Evolutionary conservation across 2,888 invertebrate genomes (phyloP), one percentile per base, ranked within the genome.

Genomic region (Peribatodes rhomboidaria): DNA sequence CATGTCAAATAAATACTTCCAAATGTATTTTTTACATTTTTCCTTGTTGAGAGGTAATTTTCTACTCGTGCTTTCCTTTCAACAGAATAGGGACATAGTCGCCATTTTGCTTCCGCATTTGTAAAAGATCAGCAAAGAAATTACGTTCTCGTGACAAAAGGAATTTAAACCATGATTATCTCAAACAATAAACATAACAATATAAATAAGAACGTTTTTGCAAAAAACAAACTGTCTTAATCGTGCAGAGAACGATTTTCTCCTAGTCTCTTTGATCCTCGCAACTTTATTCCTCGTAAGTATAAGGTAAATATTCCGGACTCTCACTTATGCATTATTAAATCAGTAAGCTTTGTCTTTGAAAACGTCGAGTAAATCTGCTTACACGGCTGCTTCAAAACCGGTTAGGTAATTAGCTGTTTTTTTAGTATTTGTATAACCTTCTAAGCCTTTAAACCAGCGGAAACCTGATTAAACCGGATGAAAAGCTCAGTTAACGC

Each of bases 311-410:
- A 20, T 39, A 73, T 65, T 64, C 74, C 70, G 44, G 52, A 69
- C 76, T 78, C 76, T 76, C 75, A 33, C 80, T 76, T 73, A 80
- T 76, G 75, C 77, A 78, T 81, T 81, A 83, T 80, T 86, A 85
- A 85, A 86, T 86, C 82, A 84, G n/a, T 76, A 63, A 75, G 80
- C 79, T 80, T 83, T 82, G 79, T 77, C 71, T 76, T 68, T 73
- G 71, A 71, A 56, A 68, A 46, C 65, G 60, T 71, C 71, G 33
- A 50, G 56, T 56, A 56, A 60, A 60, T 49, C 49, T 37, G 20
- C 27, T 60, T 42, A n/a, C 49, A 35, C 37, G 42, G 33, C 39
- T 10, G 14, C 31, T 47, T 53, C 27, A 49, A 63, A 46, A 63
- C 46, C 58, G 55, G 58, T 60, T 69, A 68, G 64, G 65, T 63